A percentile compares a stretch with the other conserved stretches of the same genome.
These are phyloP conservation scores for Neoscelio sp. DNA, from an alignment of 2,888 invertebrate species.

Conservation along the genomic window DNA sequence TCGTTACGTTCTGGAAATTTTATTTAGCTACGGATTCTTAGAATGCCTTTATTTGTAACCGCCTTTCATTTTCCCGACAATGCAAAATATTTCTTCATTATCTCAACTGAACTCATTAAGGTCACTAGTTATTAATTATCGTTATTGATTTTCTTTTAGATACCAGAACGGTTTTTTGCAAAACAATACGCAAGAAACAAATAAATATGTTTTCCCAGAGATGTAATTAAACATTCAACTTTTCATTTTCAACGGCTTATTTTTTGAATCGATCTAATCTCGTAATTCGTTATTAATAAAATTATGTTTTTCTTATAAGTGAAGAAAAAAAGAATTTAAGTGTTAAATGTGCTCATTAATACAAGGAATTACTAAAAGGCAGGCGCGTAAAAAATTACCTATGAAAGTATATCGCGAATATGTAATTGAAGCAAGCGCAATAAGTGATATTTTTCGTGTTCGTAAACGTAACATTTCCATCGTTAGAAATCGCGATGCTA, in stretches of 20 bases:
- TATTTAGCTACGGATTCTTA: constrained; percentile 26
- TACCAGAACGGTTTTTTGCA: neutral
- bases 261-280: no score
- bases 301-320: no score
- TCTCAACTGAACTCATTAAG: constrained; percentile 27
- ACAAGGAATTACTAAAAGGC: constrained; percentile 3
- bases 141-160: constrained; percentile 37
- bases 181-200: constrained; percentile 5
- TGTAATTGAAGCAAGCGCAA: constrained; percentile 41
- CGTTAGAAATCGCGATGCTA: constrained; percentile 45
- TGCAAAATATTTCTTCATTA: constrained; percentile 31
- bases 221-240: neutral
- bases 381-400: constrained; percentile 2
- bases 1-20: no score
- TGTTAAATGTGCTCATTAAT: constrained; percentile 31
- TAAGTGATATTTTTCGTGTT: constrained; percentile 34
- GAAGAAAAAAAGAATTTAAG: no score
- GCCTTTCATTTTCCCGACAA: constrained; percentile 42
- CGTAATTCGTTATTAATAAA: no score
- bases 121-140: constrained; percentile 34
- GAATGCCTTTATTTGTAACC: no score
- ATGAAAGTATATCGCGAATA: constrained; percentile 18
- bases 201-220: neutral
- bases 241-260: no score
- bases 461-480: constrained; percentile 49